Percentiles rank a stretch among this genome's conserved stretches.
These are phyloP conservation scores for Pipra filicauda DNA, from an alignment of 2,113 vertebrate species.

Conservation along the genomic window DNA sequence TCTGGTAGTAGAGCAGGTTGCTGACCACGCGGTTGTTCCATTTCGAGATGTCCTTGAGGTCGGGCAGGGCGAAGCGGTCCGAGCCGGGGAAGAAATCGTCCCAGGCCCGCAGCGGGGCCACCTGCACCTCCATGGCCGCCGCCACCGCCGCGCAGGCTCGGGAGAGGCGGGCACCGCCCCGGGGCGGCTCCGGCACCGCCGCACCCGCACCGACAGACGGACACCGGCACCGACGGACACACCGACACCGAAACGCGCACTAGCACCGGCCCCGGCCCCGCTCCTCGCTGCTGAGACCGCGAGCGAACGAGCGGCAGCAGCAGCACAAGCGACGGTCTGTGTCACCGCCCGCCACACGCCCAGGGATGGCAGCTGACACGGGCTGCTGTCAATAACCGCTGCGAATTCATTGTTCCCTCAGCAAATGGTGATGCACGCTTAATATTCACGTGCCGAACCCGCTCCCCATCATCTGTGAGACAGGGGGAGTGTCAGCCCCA, in stretches of 20 bases:
- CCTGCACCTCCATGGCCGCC: constrained; percentile 77
- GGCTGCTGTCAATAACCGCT: not conserved
- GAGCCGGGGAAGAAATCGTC: constrained; percentile 88
- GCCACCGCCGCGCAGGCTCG: constrained; percentile 34
- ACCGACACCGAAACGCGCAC: not conserved
- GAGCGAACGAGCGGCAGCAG: not conserved
- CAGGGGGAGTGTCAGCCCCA: not conserved
- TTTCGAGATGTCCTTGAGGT: constrained; percentile 82
- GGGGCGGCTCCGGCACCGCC: not conserved
- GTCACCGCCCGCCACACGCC: not conserved
- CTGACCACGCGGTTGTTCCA: constrained; percentile 93
- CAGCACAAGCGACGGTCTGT: not conserved
- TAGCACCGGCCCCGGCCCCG: not conserved
- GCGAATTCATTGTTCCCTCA: not conserved
- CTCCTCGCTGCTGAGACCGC: not conserved
- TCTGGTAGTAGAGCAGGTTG: constrained; percentile 96
- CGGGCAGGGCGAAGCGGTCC: constrained; percentile 85
- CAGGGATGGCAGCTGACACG: not conserved
- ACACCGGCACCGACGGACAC: no score
- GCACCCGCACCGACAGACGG: not conserved
- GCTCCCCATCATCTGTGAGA: not conserved
- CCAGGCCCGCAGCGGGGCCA: constrained; percentile 84
- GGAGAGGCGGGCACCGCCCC: constrained; percentile 30
- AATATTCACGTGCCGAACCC: not conserved
- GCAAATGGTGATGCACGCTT: not conserved